Base-by-base conservation (phyloP, 2,113 vertebrate species). In the Hyperopisus bebe region DNA sequence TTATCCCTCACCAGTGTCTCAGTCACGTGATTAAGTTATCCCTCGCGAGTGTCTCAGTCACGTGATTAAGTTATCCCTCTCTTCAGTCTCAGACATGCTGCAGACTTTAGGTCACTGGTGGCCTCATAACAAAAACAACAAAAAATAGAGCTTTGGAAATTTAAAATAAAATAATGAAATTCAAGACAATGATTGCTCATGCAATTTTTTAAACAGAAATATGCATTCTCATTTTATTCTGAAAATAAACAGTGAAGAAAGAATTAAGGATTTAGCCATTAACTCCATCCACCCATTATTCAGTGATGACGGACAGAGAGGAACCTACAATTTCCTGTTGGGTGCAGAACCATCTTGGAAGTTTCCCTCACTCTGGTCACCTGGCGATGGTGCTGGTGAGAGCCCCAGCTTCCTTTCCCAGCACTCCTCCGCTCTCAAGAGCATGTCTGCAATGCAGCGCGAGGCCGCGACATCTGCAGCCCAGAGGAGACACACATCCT, bases 1-100 rank as follows among this genome's bases (percentile, higher is more conserved):
- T 10, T 47, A 10, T 47, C 1, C 47, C 47, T 47, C 47, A 2
- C 9, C 5, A 47, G 47, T 47, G 47, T 47, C 47, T 1, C 1
- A 46, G 47, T 47, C 47, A 47, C 10, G 47, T 47, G 8, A 10
- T 47, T 47, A 47, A 47, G 48, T 50, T 50, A 13, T 50, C 48
- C 11, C 48, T 50, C 11, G 0, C 11, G 11, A 50, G 48, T 50
- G 48, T 15, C 13, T 13, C 11, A 50, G 13, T 50, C 48, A 50
- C 3, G 48, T 50, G 3, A 15, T 50, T 51, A 51, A 51, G 17
- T 39, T 24, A 17, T 66, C 31, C 51, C 42, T 39, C n/a, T 17
- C 94, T 95, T 87, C 90, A 99, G 98, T 98, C 93, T 95, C 97
- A 88, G 96, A 94, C 48, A 96, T 98, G 96, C 91, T 99, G 88